These are phyloP conservation scores for Prochilodus magdalenae DNA, from an alignment of 2,113 vertebrate species.

Conservation along the genomic window DNA sequence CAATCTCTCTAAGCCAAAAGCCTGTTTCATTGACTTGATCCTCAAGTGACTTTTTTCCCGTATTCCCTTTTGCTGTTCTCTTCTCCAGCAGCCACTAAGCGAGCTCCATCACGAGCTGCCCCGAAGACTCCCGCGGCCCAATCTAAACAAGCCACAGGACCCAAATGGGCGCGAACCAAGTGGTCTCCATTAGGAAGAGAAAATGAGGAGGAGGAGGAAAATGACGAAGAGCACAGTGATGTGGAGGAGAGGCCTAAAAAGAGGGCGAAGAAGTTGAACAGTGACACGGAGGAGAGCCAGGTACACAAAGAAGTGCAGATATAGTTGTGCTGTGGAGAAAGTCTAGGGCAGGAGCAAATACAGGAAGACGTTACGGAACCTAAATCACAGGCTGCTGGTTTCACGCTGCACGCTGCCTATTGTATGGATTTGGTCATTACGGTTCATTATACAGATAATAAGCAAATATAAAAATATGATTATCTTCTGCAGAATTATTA, in stretches of 20 bases:
- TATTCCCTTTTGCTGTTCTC: neutral
- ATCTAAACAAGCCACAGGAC: conserved; percentile 26
- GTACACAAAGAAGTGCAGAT: neutral
- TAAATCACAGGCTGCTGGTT: no score
- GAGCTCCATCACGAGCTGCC: neutral
- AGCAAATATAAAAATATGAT: no score
- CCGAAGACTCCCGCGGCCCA: neutral
- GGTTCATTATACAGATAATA: no score
- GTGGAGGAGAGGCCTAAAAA: conserved; percentile 53
- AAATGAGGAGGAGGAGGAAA: conserved; percentile 54
- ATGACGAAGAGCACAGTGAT: conserved; percentile 44
- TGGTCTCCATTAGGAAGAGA: conserved; percentile 2
- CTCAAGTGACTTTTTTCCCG: neutral
- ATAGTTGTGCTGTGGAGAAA: neutral
- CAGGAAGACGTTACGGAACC: no score
- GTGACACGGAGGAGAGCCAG: conserved; percentile 50
- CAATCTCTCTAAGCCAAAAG: neutral
- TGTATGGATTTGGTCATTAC: no score
- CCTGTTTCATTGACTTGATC: neutral
- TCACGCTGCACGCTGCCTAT: no score
- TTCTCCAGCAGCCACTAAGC: conserved; percentile 5
- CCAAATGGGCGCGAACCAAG: conserved; percentile 23
- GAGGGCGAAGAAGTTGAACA: conserved; percentile 59
- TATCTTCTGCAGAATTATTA: no score
- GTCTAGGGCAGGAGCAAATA: no score